Percentiles rank a stretch among this genome's conserved stretches.
Conservation (phyloP, 2,888 invertebrate species). For the Auanema freiburgensis region DNA sequence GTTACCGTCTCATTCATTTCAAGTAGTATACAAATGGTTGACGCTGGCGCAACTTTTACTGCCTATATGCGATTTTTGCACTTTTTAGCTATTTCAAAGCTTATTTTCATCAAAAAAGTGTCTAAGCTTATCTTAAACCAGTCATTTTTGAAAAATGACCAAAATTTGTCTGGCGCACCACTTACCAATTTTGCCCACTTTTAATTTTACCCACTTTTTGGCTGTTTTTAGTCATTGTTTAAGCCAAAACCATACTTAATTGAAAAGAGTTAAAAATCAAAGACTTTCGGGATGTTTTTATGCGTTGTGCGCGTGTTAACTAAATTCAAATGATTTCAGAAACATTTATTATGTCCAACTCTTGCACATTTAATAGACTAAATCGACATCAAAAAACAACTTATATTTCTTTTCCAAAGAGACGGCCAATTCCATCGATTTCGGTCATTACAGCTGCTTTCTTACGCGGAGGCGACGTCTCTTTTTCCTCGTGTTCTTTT, state of each 20-base stretch:
- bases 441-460: slow-evolving; percentile 26
- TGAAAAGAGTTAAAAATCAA: no score
- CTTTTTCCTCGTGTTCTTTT: slow-evolving; percentile 25
- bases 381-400: slow-evolving; percentile 12
- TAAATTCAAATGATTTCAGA: slow-evolving; percentile 23
- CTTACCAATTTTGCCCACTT: slow-evolving; percentile 7
- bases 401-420: slow-evolving; percentile 22
- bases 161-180: slow-evolving; percentile 7
- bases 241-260: no score
- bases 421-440: slow-evolving; percentile 29
- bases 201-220: no score
- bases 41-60: slow-evolving; percentile 7
- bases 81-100: slow-evolving; percentile 4
- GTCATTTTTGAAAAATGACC: slow-evolving; percentile 9
- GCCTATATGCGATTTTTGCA: slow-evolving; percentile 7
- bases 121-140: slow-evolving; percentile 7
- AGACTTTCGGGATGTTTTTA: no score
- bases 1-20: no score
- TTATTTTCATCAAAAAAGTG: no score
- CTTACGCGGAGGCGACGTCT: slow-evolving; percentile 29
- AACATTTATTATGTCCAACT: slow-evolving; percentile 21
- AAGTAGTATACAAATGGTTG: no score
- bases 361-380: slow-evolving; percentile 23
- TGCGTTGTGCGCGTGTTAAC: slow-evolving; percentile 20
- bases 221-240: no score